Base-by-base conservation (phyloP, 2,797 vertebrate species). In the Eutrigla gurnardus region DNA sequence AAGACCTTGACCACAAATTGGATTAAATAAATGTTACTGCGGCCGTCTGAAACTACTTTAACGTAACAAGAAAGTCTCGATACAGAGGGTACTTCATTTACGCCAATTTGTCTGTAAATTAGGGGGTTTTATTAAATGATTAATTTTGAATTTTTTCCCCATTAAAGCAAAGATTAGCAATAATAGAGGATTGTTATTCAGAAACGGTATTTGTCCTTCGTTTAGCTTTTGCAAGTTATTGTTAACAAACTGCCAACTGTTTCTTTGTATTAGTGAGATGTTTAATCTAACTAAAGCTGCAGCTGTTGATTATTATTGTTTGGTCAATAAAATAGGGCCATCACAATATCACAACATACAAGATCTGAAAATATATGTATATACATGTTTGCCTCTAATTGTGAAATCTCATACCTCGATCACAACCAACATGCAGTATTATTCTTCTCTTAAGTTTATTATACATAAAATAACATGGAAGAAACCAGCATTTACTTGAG, bases 1-100 rank as follows among this genome's bases (percentile, higher is more conserved):
- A 88, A 86, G 93, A 92, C 93, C 93, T 93, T 93, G 91, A 86
- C 69, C 11, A 77, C 82, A 92, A 91, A 91, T 90, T 91, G 83
- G 91, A 92, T 93, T 92, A 90, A 91, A 91, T 70, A 91, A 93
- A 93, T 89, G 90, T 88, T 91, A 88, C 85, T 71, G 78, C 74
- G 74, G 78, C 70, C 81, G 49, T 69, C 86, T 77, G 65, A 79
- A 90, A 84, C 78, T 78, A 80, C 82, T 88, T 86, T 73, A 70
- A 88, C 73, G 70, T 78, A 77, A 86, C 79, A 83, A 71, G 79
- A 84, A 25, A 89, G 73, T 81, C 72, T 84, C 75, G 6, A 84
- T 76, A 86, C 81, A 77, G 83, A 88, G 86, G 75, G 89, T 86
- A 82, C 67, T 86, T 88, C 37, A 90, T 90, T 92, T 81, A 78